These are phyloP conservation scores for Monopis laevigella DNA, from an alignment of 2,888 invertebrate genomes.

Conservation along the genomic window DNA sequence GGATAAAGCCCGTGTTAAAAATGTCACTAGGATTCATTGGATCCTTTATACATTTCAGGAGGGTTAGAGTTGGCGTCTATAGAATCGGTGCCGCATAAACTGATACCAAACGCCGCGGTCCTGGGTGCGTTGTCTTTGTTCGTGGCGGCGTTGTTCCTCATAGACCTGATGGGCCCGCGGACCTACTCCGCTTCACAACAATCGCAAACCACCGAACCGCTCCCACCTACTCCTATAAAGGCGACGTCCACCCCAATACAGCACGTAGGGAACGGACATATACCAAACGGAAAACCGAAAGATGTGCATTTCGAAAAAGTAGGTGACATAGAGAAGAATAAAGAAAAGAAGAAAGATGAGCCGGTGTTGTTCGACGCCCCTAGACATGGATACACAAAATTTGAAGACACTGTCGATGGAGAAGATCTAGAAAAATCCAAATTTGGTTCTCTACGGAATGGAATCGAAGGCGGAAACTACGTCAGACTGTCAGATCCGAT, in stretches of 20 bases:
- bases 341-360: slow-evolving; percentile 33
- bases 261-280: slow-evolving; percentile 25
- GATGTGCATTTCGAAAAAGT: slow-evolving; percentile 34
- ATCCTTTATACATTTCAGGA: slow-evolving; percentile 46
- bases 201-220: slow-evolving; percentile 44
- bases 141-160: slow-evolving; percentile 73
- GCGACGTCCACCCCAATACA: slow-evolving; percentile 21
- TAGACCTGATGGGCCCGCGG: slow-evolving; percentile 71
- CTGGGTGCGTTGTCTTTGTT: slow-evolving; percentile 73
- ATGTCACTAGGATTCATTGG: too few species aligned
- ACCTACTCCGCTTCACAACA: slow-evolving; percentile 49
- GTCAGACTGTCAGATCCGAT: slow-evolving; percentile 49
- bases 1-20: too few species aligned
- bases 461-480: slow-evolving; percentile 47
- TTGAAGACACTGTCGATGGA: slow-evolving; percentile 33
- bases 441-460: slow-evolving; percentile 53
- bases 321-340: slow-evolving; percentile 37
- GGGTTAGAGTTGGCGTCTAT: slow-evolving; percentile 75
- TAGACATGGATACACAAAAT: slow-evolving; percentile 34
- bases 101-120: slow-evolving; percentile 77
- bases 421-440: slow-evolving; percentile 46
- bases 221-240: slow-evolving; percentile 22
- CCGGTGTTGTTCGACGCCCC: slow-evolving; percentile 33
- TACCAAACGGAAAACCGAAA: slow-evolving; percentile 18
- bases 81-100: slow-evolving; percentile 73